Evolutionary conservation across 1,140 invertebrate genomes (phyloP).

Genomic region (Mizuhopecten yessoensis): DNA sequence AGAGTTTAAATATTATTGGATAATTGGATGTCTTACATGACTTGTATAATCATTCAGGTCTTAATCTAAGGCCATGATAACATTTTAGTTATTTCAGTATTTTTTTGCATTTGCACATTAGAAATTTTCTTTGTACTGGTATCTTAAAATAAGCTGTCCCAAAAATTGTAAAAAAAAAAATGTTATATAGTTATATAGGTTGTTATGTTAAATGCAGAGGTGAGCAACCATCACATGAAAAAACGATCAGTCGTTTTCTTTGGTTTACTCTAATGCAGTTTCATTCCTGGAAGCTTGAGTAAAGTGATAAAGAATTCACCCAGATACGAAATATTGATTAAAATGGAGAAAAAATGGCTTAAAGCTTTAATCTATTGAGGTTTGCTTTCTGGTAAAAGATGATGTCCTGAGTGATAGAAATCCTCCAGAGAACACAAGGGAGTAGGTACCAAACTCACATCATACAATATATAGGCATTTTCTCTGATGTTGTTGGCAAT

Average conservation of each 20-base stretch:
- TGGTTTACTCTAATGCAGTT: no score
- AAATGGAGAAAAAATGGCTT: neutral
- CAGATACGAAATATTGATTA: neutral
- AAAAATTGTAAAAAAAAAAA: no score
- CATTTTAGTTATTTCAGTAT: neutral
- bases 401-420: neutral
- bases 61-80: neutral
- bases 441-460: no score
- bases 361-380: conserved; percentile 43
- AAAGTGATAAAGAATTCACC: no score
- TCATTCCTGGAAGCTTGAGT: no score
- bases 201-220: no score
- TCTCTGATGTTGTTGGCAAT: neutral
- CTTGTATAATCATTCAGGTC: neutral
- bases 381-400: neutral
- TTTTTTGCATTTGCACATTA: neutral
- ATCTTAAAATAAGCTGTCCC: no score
- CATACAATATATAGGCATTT: no score
- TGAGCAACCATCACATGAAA: no score
- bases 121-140: neutral
- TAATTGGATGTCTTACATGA: neutral
- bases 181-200: neutral
- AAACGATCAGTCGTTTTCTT: no score
- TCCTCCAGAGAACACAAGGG: neutral
- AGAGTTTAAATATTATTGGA: neutral